Base-by-base conservation (phyloP, 2,888 invertebrate species). In the Pammene aurita region DNA sequence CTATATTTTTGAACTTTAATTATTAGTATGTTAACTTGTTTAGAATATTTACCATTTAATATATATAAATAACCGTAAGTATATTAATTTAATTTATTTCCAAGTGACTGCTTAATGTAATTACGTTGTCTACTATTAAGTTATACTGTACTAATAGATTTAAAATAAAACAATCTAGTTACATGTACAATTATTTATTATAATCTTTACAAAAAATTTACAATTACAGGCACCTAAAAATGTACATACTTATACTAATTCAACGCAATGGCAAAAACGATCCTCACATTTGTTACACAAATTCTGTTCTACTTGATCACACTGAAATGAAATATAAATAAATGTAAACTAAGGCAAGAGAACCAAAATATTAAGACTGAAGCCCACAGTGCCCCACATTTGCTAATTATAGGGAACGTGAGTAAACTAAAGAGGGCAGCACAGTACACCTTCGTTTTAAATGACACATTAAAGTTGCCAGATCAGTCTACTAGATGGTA, bases 161-260 rank as follows among this genome's bases (percentile, higher is more conserved):
- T 55, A 54, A 71, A 74, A 72, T 70, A 72, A 75, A 72, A 72
- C 35, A 61, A 42, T 66, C 55, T 13, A 52, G 7, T 35, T 69
- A 58, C 64, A 69, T 60, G 66, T 72, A 76, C 74, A 74, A 84
- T 86, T 87, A 84, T 86, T 89, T 88, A 88, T 85, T 89, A 80
- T 80, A 82, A 83, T 89, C 83, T 84, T 84, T 89, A 87, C 82
- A 83, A 80, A 87, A 89, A 88, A 82, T 91, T 92, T 92, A 92
- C 80, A 88, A 84, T 84, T 84, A 90, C 76, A 88, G 86, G 87
- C 86, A 90, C 86, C 87, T 91, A 90, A 86, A 26, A 90, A 91
- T 91, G 88, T 91, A 92, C 92, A 92, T 81, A 81, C 92, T 92
- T 92, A 92, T 78, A 76, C 92, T 92, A 92, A 87, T 90, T 92